Evolutionary conservation across 2,888 invertebrate species (phyloP).

Genomic region (Bibio marci): DNA sequence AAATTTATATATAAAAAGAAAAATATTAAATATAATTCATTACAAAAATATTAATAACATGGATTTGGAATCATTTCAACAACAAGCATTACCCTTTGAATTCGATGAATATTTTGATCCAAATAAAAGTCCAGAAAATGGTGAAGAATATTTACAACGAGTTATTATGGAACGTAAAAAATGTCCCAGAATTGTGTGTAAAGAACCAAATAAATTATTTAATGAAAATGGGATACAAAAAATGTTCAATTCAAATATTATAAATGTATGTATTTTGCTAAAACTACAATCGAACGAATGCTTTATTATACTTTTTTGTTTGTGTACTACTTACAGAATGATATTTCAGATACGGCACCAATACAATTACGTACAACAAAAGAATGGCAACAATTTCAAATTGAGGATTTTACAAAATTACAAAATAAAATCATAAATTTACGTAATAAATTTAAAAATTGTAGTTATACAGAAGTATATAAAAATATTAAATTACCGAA

Average conservation of each 20-base stretch:
- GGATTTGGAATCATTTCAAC: conserved; percentile 19
- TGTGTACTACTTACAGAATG: conserved; percentile 7
- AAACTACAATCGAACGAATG: too few species aligned
- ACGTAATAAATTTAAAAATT: conserved; percentile 12
- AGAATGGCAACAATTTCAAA: conserved; percentile 23
- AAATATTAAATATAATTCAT: too few species aligned
- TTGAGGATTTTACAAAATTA: conserved; percentile 15
- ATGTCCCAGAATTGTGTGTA: neutral
- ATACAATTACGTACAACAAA: conserved; percentile 19
- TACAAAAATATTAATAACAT: too few species aligned
- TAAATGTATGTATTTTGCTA: neutral
- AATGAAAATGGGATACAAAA: too few species aligned
- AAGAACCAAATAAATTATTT: too few species aligned
- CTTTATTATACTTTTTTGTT: neutral
- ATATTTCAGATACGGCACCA: conserved; percentile 13
- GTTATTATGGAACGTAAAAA: conserved; percentile 1
- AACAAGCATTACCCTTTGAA: conserved; percentile 18
- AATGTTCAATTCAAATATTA: neutral
- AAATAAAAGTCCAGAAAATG: neutral
- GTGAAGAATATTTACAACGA: conserved; percentile 1
- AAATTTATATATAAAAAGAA: too few species aligned
- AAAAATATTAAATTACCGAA: neutral
- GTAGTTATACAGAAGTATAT: too few species aligned
- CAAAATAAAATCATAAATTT: conserved; percentile 14
- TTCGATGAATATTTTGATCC: neutral